A percentile compares a stretch with the other conserved stretches of the same genome.
phyloP scores from a whole-genome alignment of 1,140 invertebrate species.

The Pygmarrhopalites habei region DNA sequence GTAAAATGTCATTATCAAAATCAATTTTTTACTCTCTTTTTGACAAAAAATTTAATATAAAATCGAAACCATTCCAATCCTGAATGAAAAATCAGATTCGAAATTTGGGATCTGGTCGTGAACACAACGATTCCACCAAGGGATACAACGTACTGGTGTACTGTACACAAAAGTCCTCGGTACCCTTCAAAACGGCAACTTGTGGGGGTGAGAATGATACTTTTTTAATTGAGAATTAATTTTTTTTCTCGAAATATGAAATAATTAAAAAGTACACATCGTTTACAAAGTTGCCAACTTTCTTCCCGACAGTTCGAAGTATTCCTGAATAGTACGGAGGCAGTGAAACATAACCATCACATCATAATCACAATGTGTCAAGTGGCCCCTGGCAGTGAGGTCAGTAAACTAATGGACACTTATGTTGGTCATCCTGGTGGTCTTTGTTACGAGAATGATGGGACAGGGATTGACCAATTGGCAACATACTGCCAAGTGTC shows the following conservation, averaged over 20 bases:
- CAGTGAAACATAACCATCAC: slow-evolving; percentile 15
- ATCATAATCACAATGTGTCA: background rate
- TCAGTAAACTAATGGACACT: background rate
- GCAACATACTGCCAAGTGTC: background rate
- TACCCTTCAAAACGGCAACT: slow-evolving; percentile 67
- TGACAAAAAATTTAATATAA: too few relatives aligned
- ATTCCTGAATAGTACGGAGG: background rate
- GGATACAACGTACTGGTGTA: slow-evolving; percentile 76
- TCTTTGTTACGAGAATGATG: background rate
- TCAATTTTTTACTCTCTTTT: too few relatives aligned
- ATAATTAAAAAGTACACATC: too few relatives aligned
- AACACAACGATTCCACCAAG: background rate
- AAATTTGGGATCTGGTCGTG: background rate
- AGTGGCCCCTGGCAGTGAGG: background rate
- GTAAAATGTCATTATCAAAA: too few relatives aligned
- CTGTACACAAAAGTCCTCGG: slow-evolving; percentile 67
- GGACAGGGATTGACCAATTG: background rate
- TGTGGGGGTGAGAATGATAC: slow-evolving; percentile 62
- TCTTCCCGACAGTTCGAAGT: background rate
- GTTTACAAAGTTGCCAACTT: too few relatives aligned
- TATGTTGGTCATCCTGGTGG: background rate
- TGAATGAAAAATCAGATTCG: background rate
- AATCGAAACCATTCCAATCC: background rate
- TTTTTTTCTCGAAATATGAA: background rate
- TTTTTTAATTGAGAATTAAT: too few relatives aligned